phyloP scores from a whole-genome alignment of 2,888 invertebrate species.

The Zaprionus bogoriensis region DNA sequence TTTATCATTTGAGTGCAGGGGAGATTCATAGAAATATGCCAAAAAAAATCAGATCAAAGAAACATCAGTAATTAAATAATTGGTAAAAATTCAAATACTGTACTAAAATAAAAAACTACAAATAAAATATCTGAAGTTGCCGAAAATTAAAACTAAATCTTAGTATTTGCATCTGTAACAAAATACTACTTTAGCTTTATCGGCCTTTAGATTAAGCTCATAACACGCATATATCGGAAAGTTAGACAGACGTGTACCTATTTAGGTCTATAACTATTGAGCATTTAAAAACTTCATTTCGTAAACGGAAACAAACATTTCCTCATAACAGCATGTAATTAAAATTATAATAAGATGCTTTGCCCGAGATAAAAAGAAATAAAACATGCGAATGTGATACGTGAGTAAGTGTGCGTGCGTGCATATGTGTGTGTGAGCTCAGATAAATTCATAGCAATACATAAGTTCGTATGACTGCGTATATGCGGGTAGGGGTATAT shows the following conservation, averaged over 20 bases:
- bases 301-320: slow-evolving; percentile 76
- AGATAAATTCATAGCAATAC: slow-evolving; percentile 52
- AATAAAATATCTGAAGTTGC: no score
- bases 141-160: no score
- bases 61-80: no score
- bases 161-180: no score
- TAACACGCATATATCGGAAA: background rate
- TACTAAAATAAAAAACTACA: no score
- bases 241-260: slow-evolving; percentile 1
- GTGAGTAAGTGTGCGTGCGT: slow-evolving; percentile 26
- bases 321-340: slow-evolving; percentile 73
- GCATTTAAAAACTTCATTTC: slow-evolving; percentile 52
- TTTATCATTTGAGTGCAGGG: background rate
- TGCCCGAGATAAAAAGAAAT: slow-evolving; percentile 62
- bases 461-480: slow-evolving; percentile 12
- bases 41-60: no score
- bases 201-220: background rate
- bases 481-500: slow-evolving; percentile 14
- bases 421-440: slow-evolving; percentile 14
- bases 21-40: no score
- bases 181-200: no score
- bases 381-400: slow-evolving; percentile 63
- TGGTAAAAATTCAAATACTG: no score
- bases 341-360: slow-evolving; percentile 78
- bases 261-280: slow-evolving; percentile 24